Base-by-base conservation (phyloP, 2,797 vertebrate species). In the Eupleurogrammus muticus region DNA sequence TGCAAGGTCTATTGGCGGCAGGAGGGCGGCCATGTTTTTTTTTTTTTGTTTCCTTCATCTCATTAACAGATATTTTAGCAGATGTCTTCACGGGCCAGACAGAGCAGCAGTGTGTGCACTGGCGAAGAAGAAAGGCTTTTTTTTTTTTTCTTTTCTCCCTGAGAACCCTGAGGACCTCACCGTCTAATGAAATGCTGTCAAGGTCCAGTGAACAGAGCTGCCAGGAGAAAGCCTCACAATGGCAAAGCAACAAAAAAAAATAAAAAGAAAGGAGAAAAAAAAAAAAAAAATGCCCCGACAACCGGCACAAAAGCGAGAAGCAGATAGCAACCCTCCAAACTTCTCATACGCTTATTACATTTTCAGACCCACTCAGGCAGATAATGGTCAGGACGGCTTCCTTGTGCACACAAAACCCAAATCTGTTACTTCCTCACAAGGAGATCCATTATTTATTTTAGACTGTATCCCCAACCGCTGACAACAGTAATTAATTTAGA, bases 101-200 rank as follows among this genome's bases (percentile, higher is more conserved):
- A 51, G 47, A 81, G 75, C n/a, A 56, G 58, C 60, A 65, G 55
- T 32, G 57, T 52, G 47, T 40, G 52, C 1, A 53, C 57, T 66
- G 55, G 35, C 28, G 74, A 77, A 81, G 68, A 87, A 87, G 73
- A 87, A 70, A 81, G 69, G 35, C 74, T 67, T 73, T 63, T 28
- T 28, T 28, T 28, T n/a, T n/a, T n/a, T n/a, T n/a, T n/a, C n/a
- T n/a, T n/a, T 70, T 72, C 77, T 87, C 73, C 53, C 72, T 51
- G 68, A 78, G 81, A 85, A 71, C 90, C 84, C 87, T 28, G 71
- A 84, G 84, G 90, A 90, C 78, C 73, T 85, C 78, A 28, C 75
- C 28, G 70, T 90, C 89, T 87, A 90, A 91, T 90, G 82, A 88
- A 92, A 92, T 84, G 75, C 81, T 86, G 87, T 90, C 89, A 92